Base-by-base conservation (phyloP, 2,888 invertebrate genomes). In the Cerastis leucographa region DNA sequence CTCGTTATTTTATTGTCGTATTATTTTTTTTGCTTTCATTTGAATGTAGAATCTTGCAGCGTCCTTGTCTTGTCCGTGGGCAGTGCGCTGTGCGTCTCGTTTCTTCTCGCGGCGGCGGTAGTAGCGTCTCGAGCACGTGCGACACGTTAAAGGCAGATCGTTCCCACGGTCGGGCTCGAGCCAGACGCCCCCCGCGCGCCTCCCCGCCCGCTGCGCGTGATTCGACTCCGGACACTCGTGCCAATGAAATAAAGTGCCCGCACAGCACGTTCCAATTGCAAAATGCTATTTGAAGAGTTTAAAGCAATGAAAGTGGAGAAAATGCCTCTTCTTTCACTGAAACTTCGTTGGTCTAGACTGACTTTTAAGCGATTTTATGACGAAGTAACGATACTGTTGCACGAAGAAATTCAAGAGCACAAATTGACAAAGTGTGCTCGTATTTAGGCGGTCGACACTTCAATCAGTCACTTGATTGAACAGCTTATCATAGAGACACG, bases 111-210 rank as follows among this genome's bases (percentile, higher is more conserved):
- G 87, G 91, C 87, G 91, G 91, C 89, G 89, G 90, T 93, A 90
- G 94, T 94, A 94, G 94, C 94, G 93, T 94, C 92, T 93, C 91
- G 94, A 95, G 96, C 96, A 96, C 96, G 96, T 96, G 96, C 96
- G 96, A 94, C 94, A 94, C 94, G 96, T 95, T 96, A 96, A 96
- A 96, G 96, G 96, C 96, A 95, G 94, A 95, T 92, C 96, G 95
- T 96, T 96, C 96, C 96, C 96, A 96, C 96, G 96, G 96, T 96
- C 94, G 89, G 90, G 94, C 92, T 91, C 94, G 94, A 92, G 92
- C 92, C 92, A 91, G 91, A 89, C 90, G 89, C 90, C 72, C 88
- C 89, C 89, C 90, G 87, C 89, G 83, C 90, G 83, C 88, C 88
- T 81, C 88, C 74, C 74, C 85, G 91, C 87, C 87, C 90, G 89